Conservation (phyloP, 2,797 vertebrate genomes). For the Argentina silus region DNA sequence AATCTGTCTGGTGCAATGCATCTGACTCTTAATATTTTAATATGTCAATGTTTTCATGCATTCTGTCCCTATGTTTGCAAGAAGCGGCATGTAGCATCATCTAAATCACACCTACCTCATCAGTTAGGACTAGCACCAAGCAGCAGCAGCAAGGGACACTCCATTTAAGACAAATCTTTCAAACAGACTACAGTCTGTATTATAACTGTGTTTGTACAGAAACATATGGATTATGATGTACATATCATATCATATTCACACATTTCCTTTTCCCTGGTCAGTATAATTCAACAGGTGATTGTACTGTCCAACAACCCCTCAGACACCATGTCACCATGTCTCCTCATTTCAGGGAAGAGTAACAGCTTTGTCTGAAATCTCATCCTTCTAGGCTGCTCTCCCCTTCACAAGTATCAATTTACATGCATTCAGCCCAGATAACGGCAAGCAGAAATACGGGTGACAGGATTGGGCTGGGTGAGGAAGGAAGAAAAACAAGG, state of each 20-base stretch:
- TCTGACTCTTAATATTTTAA: too few relatives aligned
- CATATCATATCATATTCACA: conserved; percentile 6
- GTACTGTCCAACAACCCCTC: neutral
- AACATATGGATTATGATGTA: conserved; percentile 8
- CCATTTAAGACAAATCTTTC: neutral
- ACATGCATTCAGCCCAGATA: neutral
- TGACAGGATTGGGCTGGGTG: conserved; percentile 1
- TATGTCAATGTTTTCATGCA: too few relatives aligned
- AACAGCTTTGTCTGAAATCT: neutral
- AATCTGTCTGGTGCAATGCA: too few relatives aligned
- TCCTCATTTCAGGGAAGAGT: neutral
- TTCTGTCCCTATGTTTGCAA: too few relatives aligned
- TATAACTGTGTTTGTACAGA: neutral
- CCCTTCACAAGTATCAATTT: neutral
- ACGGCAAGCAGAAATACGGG: neutral
- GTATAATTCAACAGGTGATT: neutral
- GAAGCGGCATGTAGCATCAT: too few relatives aligned
- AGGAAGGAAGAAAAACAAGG: neutral
- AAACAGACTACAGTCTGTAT: neutral
- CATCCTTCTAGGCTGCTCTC: neutral
- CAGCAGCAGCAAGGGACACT: neutral
- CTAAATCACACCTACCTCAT: neutral
- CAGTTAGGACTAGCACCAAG: neutral
- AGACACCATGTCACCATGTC: neutral
- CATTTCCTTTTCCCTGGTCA: neutral